These are phyloP conservation scores for Ellobius talpinus DNA, from an alignment of 2,113 vertebrate genomes.

Conservation along the genomic window DNA sequence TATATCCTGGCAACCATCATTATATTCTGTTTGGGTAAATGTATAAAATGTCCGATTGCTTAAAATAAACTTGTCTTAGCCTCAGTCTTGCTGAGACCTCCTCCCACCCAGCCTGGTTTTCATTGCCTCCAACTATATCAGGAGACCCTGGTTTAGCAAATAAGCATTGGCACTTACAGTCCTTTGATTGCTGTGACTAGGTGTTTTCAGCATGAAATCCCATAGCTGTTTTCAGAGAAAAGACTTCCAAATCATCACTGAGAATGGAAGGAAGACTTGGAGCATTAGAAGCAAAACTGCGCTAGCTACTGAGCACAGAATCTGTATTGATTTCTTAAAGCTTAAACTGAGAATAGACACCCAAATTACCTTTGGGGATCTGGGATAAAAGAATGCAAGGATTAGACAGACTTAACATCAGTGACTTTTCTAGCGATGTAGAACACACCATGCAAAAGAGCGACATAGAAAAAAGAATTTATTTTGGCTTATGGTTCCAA, in stretches of 20 bases:
- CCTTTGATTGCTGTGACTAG: neutral
- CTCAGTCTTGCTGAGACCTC: neutral
- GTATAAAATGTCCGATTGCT: neutral
- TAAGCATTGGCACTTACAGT: neutral
- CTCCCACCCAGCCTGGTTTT: neutral
- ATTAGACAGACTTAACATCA: neutral
- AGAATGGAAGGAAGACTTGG: neutral
- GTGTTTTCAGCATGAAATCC: slow-evolving; percentile 44
- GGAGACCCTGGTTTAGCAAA: neutral
- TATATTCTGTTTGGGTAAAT: neutral
- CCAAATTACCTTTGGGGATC: neutral
- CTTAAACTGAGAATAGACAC: neutral
- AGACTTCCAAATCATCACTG: neutral
- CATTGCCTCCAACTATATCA: neutral
- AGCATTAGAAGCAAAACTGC: neutral
- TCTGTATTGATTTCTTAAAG: slow-evolving; percentile 12
- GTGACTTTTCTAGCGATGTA: neutral
- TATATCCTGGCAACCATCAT: neutral
- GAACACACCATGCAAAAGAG: neutral
- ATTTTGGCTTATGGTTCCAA: neutral
- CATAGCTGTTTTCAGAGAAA: slow-evolving; percentile 26
- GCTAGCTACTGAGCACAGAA: neutral
- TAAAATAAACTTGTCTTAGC: neutral
- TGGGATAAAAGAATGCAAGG: slow-evolving; percentile 22
- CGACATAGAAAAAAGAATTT: neutral